These are phyloP conservation scores for Leucophenga maculata DNA, from an alignment of 2,888 invertebrate species.

Conservation along the genomic window DNA sequence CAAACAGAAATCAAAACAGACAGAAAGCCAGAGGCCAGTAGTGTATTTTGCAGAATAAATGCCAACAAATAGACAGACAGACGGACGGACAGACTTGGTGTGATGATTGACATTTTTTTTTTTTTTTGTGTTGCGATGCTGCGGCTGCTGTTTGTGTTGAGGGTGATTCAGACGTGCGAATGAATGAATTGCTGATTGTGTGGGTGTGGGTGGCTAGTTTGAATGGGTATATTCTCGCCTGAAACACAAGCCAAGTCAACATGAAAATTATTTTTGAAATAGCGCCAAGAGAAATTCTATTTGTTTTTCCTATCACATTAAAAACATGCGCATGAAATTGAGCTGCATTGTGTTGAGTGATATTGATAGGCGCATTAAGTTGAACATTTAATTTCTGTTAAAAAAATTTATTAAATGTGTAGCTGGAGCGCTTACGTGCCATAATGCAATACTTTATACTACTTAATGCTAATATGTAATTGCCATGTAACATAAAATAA, in stretches of 20 bases:
- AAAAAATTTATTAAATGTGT: too few relatives aligned
- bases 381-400: too few relatives aligned
- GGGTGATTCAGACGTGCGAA: neutral
- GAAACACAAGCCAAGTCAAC: neutral
- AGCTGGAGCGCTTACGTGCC: too few relatives aligned
- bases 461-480: too few relatives aligned
- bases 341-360: neutral
- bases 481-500: too few relatives aligned
- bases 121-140: neutral
- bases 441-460: too few relatives aligned
- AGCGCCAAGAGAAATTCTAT: neutral
- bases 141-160: neutral
- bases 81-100: neutral
- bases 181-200: neutral
- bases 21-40: too few relatives aligned
- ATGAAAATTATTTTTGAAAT: neutral
- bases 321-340: neutral
- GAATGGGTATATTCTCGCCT: neutral
- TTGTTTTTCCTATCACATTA: neutral
- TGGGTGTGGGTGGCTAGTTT: too few relatives aligned
- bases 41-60: neutral
- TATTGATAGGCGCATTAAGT: neutral
- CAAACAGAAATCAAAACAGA: neutral
- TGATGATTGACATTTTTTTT: conserved; percentile 3
- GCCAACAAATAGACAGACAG: neutral